Evolutionary conservation across 2,888 invertebrate species (phyloP), one percentile per base, ranked within the genome.

Genomic region (Melitaea athalia): DNA sequence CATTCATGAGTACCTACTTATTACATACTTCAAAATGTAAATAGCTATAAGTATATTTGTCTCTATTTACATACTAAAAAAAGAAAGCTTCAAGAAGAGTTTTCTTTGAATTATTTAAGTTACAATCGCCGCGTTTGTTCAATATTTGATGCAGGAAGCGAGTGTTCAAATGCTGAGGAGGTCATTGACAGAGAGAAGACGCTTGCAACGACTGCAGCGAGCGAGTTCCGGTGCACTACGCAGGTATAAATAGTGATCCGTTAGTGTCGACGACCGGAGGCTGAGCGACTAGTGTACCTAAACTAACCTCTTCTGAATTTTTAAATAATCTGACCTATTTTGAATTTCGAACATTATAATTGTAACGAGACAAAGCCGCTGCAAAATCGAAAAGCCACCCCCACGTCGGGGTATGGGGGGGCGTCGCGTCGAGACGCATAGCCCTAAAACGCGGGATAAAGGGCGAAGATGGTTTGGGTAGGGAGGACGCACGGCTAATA

Each of bases 171-270:
- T 76, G 76, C 77, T 77, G 80, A 79, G 70, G 85, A 84, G 92
- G 91, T 92, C 92, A 88, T 90, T 92, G 92, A 92, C 92, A 92
- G 91, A 81, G 82, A 84, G 80, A 83, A 86, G 77, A 82, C 88
- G 91, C 90, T 89, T 92, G 92, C 92, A 92, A 83, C 86, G 90
- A 89, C 81, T 91, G 92, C 91, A 91, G 85, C 85, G 85, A 86
- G 86, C 87, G 85, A 87, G 91, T 92, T 91, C 92, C 92, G 92
- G 91, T 91, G 91, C 90, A 90, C 86, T 87, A 81, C 83, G 85
- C 91, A 91, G 91, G 92, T 92, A 92, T 91, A 91, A 91, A 92
- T 92, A 92, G 92, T 89, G 86, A 85, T 85, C 92, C 92, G 92
- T 92, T 92, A 92, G 91, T 90, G 92, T 92, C 92, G 91, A 91